These are phyloP conservation scores for Cistogaster globosa DNA, from an alignment of 2,888 invertebrate genomes.

Conservation along the genomic window DNA sequence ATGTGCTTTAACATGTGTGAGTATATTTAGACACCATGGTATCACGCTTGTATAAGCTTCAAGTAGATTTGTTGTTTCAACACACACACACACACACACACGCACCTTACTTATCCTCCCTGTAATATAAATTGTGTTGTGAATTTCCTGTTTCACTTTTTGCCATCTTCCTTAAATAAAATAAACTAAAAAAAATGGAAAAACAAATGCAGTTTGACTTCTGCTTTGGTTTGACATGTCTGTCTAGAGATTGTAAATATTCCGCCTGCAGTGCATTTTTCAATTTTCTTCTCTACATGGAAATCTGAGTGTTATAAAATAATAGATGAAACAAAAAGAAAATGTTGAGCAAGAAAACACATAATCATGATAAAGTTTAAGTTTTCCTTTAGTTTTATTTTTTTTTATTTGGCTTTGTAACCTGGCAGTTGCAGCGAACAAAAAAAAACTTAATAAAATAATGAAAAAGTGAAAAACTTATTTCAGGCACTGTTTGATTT, in stretches of 20 bases:
- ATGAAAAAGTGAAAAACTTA: conserved; percentile 21
- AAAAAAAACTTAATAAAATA: conserved; percentile 31
- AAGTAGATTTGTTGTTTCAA: conserved; percentile 62
- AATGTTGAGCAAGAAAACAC: conserved; percentile 10
- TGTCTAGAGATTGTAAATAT: conserved; percentile 68
- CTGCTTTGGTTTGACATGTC: conserved; percentile 68
- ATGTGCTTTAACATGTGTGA: conserved; percentile 22
- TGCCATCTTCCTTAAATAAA: conserved; percentile 6
- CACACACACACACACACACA: no score
- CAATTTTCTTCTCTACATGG: conserved; percentile 75
- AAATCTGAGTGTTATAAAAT: conserved; percentile 72
- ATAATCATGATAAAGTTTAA: conserved; percentile 48
- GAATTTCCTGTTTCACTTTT: conserved; percentile 49
- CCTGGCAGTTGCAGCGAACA: conserved; percentile 11
- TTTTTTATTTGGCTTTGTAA: conserved; percentile 43
- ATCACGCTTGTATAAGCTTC: conserved; percentile 65
- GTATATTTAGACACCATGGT: conserved; percentile 72
- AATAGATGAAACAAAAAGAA: conserved; percentile 48
- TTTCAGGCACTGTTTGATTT: conserved; percentile 28
- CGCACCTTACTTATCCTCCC: neutral
- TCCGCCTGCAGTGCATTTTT: conserved; percentile 75
- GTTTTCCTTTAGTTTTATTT: neutral
- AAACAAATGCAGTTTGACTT: conserved; percentile 60
- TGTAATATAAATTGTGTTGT: conserved; percentile 30
- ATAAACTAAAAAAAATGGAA: neutral